Conservation (phyloP, 2,888 invertebrate genomes). For the Meiosimyza decipiens region DNA sequence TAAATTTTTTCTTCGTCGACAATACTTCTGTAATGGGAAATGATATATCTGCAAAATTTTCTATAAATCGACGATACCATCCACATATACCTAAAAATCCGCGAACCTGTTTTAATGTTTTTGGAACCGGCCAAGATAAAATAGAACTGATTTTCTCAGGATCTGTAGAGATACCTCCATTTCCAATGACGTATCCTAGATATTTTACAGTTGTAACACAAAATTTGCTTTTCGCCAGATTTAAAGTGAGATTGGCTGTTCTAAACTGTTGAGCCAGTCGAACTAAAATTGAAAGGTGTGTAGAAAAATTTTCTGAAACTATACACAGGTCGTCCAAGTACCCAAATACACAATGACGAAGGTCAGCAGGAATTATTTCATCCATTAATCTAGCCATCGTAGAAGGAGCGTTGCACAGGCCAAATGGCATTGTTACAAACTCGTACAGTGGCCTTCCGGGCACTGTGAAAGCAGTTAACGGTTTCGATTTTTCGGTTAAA, state of each 20-base stretch:
- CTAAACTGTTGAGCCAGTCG: slow-evolving; percentile 32
- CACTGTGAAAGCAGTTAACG: slow-evolving; percentile 40
- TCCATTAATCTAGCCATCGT: slow-evolving; percentile 39
- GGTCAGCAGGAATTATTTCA: slow-evolving; percentile 38
- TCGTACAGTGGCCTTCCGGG: slow-evolving; percentile 44
- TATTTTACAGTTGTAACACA: slow-evolving; percentile 39
- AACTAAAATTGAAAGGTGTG: slow-evolving; percentile 27
- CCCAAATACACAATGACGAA: slow-evolving; percentile 39
- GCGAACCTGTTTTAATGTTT: slow-evolving; percentile 8
- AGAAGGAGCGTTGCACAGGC: slow-evolving; percentile 38
- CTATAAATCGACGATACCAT: slow-evolving; percentile 45
- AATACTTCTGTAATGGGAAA: slow-evolving; percentile 31
- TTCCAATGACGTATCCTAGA: slow-evolving; percentile 39
- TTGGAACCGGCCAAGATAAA: slow-evolving; percentile 2
- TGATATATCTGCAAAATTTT: slow-evolving; percentile 37
- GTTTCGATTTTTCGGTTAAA: slow-evolving; percentile 30
- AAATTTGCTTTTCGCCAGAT: slow-evolving; percentile 28
- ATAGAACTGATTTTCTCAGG: slow-evolving; percentile 16
- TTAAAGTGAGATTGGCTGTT: slow-evolving; percentile 36
- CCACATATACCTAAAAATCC: slow-evolving; percentile 40
- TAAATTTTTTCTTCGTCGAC: slow-evolving; percentile 32
- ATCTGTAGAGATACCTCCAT: slow-evolving; percentile 31
- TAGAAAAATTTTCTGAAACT: slow-evolving; percentile 28
- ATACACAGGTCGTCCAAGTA: slow-evolving; percentile 28
- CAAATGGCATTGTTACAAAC: slow-evolving; percentile 41